Evolutionary conservation across 2,113 vertebrate genomes (phyloP).

Genomic region (Rhynchomys soricoides): DNA sequence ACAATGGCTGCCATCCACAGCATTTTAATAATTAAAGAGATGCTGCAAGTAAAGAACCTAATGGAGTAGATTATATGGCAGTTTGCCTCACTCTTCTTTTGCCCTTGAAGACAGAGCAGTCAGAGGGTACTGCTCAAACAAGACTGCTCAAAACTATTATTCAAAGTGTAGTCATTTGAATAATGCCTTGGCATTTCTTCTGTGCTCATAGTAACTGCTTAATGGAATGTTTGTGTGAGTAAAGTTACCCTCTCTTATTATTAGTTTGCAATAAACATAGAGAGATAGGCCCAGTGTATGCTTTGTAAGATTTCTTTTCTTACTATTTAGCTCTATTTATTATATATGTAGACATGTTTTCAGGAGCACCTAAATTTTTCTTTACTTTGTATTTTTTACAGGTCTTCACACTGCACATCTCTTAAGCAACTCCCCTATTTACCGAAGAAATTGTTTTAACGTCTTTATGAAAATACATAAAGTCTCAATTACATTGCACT

Average conservation of each 20-base stretch:
- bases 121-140: background rate
- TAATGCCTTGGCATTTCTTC: background rate
- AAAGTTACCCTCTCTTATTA: constrained; percentile 65
- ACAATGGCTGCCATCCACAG: background rate
- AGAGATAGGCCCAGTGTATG: constrained; percentile 31
- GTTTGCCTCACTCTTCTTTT: background rate
- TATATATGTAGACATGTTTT: constrained; percentile 29
- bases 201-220: background rate
- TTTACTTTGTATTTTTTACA: constrained; percentile 47
- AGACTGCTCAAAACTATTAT: no score
- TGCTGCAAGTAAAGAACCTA: background rate
- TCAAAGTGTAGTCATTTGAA: no score
- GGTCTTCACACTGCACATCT: constrained; percentile 14
- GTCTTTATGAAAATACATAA: constrained; percentile 58
- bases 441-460: constrained; percentile 32
- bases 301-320: constrained; percentile 25
- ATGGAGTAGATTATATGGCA: background rate
- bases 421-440: constrained; percentile 50
- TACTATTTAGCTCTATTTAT: constrained; percentile 35
- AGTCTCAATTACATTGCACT: background rate
- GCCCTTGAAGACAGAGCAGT: background rate
- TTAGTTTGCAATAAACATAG: constrained; percentile 40
- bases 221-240: background rate
- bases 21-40: constrained; percentile 12
- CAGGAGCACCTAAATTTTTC: constrained; percentile 56